Conservation (phyloP, 1,140 invertebrate species). For the Nixonia krombeini region DNA sequence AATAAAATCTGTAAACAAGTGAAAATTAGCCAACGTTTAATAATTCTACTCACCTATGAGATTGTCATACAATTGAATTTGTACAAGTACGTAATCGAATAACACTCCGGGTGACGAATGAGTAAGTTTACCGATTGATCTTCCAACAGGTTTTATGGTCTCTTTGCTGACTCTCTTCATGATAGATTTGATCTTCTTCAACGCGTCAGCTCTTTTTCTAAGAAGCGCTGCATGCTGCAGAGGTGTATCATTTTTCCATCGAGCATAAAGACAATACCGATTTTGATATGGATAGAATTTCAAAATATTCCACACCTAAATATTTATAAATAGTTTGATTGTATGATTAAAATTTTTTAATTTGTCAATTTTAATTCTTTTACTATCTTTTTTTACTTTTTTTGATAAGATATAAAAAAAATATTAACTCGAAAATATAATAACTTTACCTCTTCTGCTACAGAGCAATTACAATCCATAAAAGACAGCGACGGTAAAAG, state of each 20-base stretch:
- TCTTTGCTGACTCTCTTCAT: constrained; percentile 99
- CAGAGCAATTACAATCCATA: constrained; percentile 93
- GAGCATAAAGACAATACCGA: constrained; percentile 90
- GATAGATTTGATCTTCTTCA: constrained; percentile 94
- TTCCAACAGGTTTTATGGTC: constrained; percentile 96
- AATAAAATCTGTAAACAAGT: constrained; percentile 5
- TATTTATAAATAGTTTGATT: background rate
- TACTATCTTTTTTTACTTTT: too few species aligned
- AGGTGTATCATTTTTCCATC: constrained; percentile 95
- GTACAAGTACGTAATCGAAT: constrained; percentile 93
- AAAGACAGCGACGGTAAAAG: constrained; percentile 92
- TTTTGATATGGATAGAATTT: constrained; percentile 94
- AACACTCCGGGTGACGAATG: constrained; percentile 95
- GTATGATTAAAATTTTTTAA: background rate
- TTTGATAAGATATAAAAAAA: too few species aligned
- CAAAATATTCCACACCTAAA: constrained; percentile 87
- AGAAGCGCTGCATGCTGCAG: constrained; percentile 86
- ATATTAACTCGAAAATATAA: too few species aligned
- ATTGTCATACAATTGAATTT: constrained; percentile 99
- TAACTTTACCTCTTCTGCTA: constrained; percentile 91
- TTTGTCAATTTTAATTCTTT: too few species aligned
- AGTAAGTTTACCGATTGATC: constrained; percentile 96
- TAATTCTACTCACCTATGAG: constrained; percentile 77
- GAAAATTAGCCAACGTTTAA: background rate
- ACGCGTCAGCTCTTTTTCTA: constrained; percentile 84